Conservation (phyloP, 35 echinoderm and acorn worm species). For the Lytechinus variegatus region DNA sequence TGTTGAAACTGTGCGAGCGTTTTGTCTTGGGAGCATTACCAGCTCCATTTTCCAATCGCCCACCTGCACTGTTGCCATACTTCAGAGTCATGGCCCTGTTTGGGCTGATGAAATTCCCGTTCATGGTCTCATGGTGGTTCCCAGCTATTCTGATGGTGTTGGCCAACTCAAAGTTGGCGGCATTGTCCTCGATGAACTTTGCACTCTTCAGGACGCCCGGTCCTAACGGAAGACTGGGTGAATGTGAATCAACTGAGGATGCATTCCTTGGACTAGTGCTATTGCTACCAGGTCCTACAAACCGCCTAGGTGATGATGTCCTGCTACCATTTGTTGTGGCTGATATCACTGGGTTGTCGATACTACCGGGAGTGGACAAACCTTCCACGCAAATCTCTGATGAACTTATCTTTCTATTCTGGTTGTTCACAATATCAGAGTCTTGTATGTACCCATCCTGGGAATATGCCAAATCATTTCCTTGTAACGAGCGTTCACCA, state of each 20-base stretch:
- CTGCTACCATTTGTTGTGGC: not conserved
- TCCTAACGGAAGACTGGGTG: not conserved
- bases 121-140: conserved; percentile 31
- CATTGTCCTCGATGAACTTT: conserved; percentile 77
- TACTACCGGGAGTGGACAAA: conserved; percentile 40
- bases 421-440: conserved; percentile 25
- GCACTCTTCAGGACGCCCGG: conserved; percentile 79
- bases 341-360: conserved; percentile 13
- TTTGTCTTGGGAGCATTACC: conserved; percentile 1
- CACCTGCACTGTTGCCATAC: conserved; percentile 27
- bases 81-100: conserved; percentile 24
- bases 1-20: conserved; percentile 46
- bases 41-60: not conserved
- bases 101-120: conserved; percentile 40
- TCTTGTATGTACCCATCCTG: conserved; percentile 47
- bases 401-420: conserved; percentile 20
- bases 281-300: not conserved
- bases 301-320: conserved; percentile 20
- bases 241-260: not conserved
- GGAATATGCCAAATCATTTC: conserved; percentile 4
- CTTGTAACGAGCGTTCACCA: not conserved
- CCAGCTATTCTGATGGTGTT: conserved; percentile 51
- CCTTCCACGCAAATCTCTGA: conserved; percentile 42
- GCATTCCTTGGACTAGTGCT: not conserved
- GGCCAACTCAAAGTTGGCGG: conserved; percentile 66